Percentiles rank a stretch among this genome's conserved stretches.
Evolutionary conservation across 2,113 vertebrate species (phyloP).

Genomic region (Aleadryas rufinucha): DNA sequence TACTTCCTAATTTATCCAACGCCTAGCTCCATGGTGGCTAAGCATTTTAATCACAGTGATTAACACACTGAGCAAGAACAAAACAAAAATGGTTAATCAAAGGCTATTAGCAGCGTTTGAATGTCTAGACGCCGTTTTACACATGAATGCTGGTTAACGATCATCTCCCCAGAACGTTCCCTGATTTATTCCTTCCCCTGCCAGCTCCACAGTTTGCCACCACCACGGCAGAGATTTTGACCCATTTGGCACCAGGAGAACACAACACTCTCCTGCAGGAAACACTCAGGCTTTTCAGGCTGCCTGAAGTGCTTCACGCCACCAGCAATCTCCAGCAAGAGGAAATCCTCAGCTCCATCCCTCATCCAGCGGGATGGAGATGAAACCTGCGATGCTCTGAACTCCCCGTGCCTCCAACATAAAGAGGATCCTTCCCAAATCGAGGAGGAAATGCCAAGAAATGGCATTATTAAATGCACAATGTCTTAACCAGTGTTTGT

Average conservation of each 20-base stretch:
- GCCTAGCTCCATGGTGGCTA: conserved; percentile 51
- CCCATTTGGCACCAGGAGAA: conserved; percentile 32
- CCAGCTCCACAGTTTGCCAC: conserved; percentile 19
- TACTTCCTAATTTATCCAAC: conserved; percentile 51
- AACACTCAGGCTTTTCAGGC: background rate
- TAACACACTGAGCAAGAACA: conserved; percentile 63
- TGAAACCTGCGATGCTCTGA: rapidly evolving
- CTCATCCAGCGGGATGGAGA: background rate
- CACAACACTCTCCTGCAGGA: background rate
- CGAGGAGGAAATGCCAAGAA: background rate
- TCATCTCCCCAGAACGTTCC: conserved; percentile 18
- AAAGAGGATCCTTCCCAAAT: background rate
- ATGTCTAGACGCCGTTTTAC: conserved; percentile 29
- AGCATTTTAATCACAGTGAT: conserved; percentile 69
- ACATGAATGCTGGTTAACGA: conserved; percentile 55
- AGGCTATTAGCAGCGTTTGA: conserved; percentile 53
- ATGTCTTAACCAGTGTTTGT: background rate
- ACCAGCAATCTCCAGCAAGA: background rate
- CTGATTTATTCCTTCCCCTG: background rate
- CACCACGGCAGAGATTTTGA: background rate
- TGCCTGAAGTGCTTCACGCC: background rate
- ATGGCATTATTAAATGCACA: too few relatives aligned
- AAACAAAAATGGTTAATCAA: conserved; percentile 68
- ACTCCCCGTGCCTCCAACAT: rapidly evolving
- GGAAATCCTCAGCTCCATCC: background rate